Evolutionary conservation across 1,140 invertebrate genomes (phyloP).

Genomic region (Polypedilum vanderplanki): DNA sequence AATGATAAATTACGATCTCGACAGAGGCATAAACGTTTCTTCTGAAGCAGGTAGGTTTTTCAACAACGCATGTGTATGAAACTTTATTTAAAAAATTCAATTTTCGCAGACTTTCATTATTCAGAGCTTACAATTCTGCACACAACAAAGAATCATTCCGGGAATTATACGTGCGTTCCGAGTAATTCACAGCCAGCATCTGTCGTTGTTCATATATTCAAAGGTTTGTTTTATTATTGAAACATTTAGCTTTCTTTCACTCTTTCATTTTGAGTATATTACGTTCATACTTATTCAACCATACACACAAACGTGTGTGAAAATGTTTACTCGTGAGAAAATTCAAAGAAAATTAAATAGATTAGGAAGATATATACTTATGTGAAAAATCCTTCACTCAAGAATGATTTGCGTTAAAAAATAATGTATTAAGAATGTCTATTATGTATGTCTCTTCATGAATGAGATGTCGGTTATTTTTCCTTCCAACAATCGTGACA

Average conservation of each 20-base stretch:
- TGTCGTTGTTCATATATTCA: slow-evolving; percentile 78
- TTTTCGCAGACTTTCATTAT: slow-evolving; percentile 49
- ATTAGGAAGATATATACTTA: neutral
- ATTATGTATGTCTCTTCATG: no score
- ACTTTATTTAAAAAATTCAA: slow-evolving; percentile 28
- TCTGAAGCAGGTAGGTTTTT: slow-evolving; percentile 48
- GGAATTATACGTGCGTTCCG: slow-evolving; percentile 81
- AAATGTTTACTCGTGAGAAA: slow-evolving; percentile 7
- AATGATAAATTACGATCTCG: slow-evolving; percentile 83
- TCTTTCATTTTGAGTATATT: no score
- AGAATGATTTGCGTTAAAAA: no score
- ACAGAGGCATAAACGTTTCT: slow-evolving; percentile 73
- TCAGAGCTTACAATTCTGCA: slow-evolving; percentile 58
- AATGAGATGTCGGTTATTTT: no score
- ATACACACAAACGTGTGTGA: slow-evolving; percentile 35
- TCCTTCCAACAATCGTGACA: no score
- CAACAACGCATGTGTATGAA: neutral
- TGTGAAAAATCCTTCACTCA: no score
- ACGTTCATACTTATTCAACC: no score
- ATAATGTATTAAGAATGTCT: no score
- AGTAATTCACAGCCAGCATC: slow-evolving; percentile 77
- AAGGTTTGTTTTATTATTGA: slow-evolving; percentile 48
- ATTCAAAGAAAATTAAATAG: slow-evolving; percentile 11
- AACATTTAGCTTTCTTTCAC: no score
- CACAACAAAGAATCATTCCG: slow-evolving; percentile 65